Percentiles rank a stretch among this genome's conserved stretches.
Conservation (phyloP, 1,140 invertebrate species). For the Formica exsecta region DNA sequence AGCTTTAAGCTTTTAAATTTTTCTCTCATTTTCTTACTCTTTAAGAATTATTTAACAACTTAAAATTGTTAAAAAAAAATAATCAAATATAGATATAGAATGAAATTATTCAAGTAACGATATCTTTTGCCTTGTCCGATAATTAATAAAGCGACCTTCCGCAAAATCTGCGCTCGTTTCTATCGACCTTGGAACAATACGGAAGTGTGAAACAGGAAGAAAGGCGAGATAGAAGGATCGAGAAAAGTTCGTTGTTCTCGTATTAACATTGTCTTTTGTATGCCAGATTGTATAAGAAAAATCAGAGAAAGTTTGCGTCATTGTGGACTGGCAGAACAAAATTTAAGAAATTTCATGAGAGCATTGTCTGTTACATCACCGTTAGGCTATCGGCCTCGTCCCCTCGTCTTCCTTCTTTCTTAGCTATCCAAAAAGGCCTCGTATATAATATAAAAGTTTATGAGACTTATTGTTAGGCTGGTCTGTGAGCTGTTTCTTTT, state of each 20-base stretch:
- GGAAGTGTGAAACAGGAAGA: slow-evolving; percentile 10
- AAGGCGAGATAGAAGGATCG: slow-evolving; percentile 20
- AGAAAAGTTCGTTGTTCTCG: neutral
- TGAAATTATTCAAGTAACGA: neutral
- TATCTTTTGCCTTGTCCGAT: neutral
- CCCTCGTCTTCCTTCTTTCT: slow-evolving; percentile 43
- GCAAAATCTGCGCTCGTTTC: neutral
- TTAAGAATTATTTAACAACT: neutral
- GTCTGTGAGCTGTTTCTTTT: slow-evolving; percentile 65
- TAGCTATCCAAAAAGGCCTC: slow-evolving; percentile 69
- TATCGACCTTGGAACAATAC: neutral
- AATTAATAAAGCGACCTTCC: slow-evolving; percentile 24
- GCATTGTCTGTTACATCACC: slow-evolving; percentile 84
- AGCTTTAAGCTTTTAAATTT: neutral
- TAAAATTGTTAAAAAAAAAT: neutral
- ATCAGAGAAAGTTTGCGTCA: slow-evolving; percentile 83
- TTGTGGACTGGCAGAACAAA: slow-evolving; percentile 71
- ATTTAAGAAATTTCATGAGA: slow-evolving; percentile 83
- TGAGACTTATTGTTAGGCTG: slow-evolving; percentile 73
- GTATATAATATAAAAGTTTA: slow-evolving; percentile 85
- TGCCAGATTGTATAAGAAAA: slow-evolving; percentile 62
- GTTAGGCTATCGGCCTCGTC: slow-evolving; percentile 58
- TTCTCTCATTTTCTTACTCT: neutral
- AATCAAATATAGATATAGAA: neutral
- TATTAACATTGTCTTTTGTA: slow-evolving; percentile 53